Evolutionary conservation across 2,888 invertebrate genomes (phyloP).

Genomic region (Osmoderma eremita): DNA sequence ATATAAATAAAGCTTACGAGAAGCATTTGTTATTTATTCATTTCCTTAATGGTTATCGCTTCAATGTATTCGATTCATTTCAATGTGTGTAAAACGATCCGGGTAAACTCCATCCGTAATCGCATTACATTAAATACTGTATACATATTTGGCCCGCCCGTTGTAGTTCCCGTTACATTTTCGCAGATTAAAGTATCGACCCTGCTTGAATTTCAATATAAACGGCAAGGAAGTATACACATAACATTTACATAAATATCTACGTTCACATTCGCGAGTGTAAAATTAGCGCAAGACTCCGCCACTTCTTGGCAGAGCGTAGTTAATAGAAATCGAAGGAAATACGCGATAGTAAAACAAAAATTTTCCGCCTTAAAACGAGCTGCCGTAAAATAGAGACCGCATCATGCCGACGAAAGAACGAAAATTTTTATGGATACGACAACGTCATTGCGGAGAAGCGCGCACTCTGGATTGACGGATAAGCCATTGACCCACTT

Average conservation of each 20-base stretch:
- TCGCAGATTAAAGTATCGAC: conserved; percentile 20
- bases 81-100: too few relatives aligned
- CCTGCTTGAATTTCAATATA: conserved; percentile 17
- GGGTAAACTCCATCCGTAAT: background rate
- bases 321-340: conserved; percentile 20
- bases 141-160: conserved; percentile 7
- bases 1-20: too few relatives aligned
- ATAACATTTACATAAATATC: too few relatives aligned
- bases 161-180: conserved; percentile 6
- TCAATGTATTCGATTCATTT: too few relatives aligned
- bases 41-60: too few relatives aligned
- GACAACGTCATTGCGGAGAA: background rate
- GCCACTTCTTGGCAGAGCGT: conserved; percentile 11
- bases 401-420: background rate
- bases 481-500: conserved; percentile 29
- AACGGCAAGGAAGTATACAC: too few relatives aligned
- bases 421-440: conserved; percentile 1
- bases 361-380: background rate
- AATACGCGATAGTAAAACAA: background rate
- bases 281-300: conserved; percentile 23
- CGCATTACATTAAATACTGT: conserved; percentile 1
- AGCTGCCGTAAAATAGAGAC: conserved; percentile 5
- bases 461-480: conserved; percentile 10
- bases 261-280: conserved; percentile 13
- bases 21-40: too few relatives aligned